Percentiles rank a stretch among this genome's conserved stretches.
These are phyloP conservation scores for Elaphurus davidianus DNA, from an alignment of 2,113 vertebrate genomes.

Conservation along the genomic window DNA sequence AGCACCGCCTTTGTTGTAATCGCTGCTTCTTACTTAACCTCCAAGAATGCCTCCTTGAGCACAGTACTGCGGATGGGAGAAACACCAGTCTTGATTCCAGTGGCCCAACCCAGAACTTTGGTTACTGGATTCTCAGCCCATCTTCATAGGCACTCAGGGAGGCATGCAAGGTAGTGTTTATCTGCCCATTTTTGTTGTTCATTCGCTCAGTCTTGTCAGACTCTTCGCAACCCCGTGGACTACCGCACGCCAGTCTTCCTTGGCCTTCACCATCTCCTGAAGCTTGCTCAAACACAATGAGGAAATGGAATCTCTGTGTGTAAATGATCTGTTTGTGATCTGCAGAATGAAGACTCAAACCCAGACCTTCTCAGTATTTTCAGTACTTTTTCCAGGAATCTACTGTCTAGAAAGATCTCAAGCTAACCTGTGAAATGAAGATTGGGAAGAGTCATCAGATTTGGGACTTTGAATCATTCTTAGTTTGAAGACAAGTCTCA, in stretches of 20 bases:
- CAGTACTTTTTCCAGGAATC: background rate
- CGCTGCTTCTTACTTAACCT: background rate
- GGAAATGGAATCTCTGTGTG: background rate
- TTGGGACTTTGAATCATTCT: background rate
- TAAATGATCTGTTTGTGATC: background rate
- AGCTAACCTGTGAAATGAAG: background rate
- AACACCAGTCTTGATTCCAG: background rate
- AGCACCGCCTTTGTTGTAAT: background rate
- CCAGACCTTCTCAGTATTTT: background rate
- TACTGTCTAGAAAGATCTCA: background rate
- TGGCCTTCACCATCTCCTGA: background rate
- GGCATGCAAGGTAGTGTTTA: background rate
- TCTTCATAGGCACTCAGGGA: background rate
- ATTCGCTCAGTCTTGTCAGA: background rate
- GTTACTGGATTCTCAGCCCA: background rate
- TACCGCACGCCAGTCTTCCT: background rate
- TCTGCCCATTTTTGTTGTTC: background rate
- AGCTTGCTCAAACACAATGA: background rate
- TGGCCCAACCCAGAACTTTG: background rate
- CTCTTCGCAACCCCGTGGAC: rapidly evolving
- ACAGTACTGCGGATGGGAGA: background rate
- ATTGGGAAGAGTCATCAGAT: background rate
- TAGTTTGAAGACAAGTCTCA: background rate
- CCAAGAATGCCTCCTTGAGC: background rate
- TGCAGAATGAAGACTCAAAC: background rate